Conservation (phyloP, 2,113 vertebrate genomes). For the Peromyscus polionotus region DNA sequence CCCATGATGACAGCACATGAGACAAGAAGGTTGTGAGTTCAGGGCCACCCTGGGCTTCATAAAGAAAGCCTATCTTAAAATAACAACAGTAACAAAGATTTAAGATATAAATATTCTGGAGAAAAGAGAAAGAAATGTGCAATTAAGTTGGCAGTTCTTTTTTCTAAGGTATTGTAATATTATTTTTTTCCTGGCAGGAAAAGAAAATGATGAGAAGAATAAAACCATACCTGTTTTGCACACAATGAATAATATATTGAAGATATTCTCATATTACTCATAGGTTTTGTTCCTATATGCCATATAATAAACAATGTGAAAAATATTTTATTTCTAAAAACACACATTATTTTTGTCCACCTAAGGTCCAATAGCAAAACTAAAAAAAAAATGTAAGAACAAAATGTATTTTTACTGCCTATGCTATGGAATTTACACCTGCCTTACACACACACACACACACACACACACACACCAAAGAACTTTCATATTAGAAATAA, state of each 20-base stretch:
- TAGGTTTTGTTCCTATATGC: slow-evolving; percentile 21
- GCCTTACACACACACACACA: not conserved
- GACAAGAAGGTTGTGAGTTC: not conserved
- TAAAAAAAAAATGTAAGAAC: not conserved
- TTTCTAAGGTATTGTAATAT: not conserved
- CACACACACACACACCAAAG: not conserved
- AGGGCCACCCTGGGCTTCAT: not conserved
- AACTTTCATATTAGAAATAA: not conserved
- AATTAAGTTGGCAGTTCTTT: slow-evolving; percentile 38
- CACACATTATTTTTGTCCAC: not conserved
- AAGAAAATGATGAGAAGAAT: slow-evolving; percentile 41
- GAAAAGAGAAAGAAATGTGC: not conserved
- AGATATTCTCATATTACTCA: slow-evolving; percentile 7
- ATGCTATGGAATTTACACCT: not conserved
- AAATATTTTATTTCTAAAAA: slow-evolving; percentile 45
- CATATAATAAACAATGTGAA: slow-evolving; percentile 9
- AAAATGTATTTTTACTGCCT: slow-evolving; percentile 34
- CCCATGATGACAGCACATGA: not conserved
- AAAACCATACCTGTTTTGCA: not conserved
- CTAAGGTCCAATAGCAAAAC: slow-evolving; percentile 13
- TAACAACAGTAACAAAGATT: not conserved
- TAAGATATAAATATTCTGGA: not conserved
- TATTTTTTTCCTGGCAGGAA: not conserved
- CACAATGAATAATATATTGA: slow-evolving; percentile 12
- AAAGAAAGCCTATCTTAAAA: not conserved